phyloP scores from a whole-genome alignment of 1,140 invertebrate genomes.

The Wiebesia pumilae region DNA sequence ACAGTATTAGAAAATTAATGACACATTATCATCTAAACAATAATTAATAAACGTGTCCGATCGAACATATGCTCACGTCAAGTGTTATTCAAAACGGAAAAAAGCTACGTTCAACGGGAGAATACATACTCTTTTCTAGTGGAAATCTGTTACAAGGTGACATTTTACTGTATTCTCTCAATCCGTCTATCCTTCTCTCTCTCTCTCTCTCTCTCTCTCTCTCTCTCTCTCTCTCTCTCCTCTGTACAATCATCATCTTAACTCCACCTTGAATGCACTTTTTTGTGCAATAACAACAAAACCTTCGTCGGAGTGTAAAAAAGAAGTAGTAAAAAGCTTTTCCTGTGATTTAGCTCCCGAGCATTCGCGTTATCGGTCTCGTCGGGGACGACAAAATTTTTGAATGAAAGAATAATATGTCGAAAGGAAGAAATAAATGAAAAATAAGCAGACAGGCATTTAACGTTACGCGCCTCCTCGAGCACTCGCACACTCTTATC shows the following conservation, averaged over 20 bases:
- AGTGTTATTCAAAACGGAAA: conserved; percentile 27
- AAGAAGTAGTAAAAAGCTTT: background rate
- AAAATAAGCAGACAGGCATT: background rate
- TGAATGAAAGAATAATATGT: background rate
- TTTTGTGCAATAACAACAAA: conserved; percentile 20
- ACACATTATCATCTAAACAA: conserved; percentile 9
- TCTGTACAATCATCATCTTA: conserved; percentile 37
- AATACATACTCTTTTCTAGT: conserved; percentile 44
- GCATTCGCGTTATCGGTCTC: background rate
- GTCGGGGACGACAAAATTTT: background rate
- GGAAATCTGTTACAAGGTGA: conserved; percentile 55
- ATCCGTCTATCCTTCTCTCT: conserved; percentile 20
- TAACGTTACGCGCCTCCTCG: background rate
- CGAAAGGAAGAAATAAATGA: background rate
- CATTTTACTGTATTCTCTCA: conserved; percentile 51
- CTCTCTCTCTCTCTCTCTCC: conserved; percentile 18
- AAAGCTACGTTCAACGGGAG: conserved; percentile 25
- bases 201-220: conserved; percentile 32
- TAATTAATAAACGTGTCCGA: conserved; percentile 2
- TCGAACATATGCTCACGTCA: background rate
- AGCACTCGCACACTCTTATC: conserved; percentile 13
- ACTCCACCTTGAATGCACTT: conserved; percentile 40
- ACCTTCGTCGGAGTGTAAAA: background rate
- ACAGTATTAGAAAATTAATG: background rate
- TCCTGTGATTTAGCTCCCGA: background rate